Evolutionary conservation across 2,797 vertebrate genomes (phyloP).

Genomic region (Erethizon dorsatum): DNA sequence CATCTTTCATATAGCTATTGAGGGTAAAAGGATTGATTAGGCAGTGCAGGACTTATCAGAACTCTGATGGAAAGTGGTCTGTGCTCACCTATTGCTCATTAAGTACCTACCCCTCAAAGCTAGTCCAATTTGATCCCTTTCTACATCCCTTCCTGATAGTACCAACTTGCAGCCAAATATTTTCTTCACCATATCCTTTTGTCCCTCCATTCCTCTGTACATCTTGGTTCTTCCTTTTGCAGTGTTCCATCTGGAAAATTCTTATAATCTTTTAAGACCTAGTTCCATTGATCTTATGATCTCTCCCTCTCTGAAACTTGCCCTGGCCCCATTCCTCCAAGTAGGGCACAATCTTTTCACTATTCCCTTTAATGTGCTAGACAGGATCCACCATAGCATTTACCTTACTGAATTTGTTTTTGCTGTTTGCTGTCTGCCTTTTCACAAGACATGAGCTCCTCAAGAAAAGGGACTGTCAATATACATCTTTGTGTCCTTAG

Average conservation of each 20-base stretch:
- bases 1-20: neutral
- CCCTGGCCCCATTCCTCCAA: neutral
- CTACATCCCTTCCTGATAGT: neutral
- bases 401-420: neutral
- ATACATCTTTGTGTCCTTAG: neutral
- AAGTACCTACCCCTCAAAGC: rapidly evolving
- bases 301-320: neutral
- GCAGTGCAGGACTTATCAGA: neutral
- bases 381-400: neutral
- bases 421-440: neutral
- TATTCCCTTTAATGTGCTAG: neutral
- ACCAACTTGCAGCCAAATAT: neutral
- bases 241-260: slow-evolving; percentile 24
- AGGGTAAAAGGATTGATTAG: neutral
- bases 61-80: neutral
- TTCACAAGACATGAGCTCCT: neutral
- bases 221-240: neutral
- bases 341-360: neutral
- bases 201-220: neutral
- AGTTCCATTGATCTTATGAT: neutral
- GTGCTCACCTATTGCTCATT: neutral
- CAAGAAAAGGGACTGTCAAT: neutral
- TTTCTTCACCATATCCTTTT: neutral
- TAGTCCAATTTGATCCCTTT: neutral
- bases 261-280: neutral